Conservation (phyloP, 2,888 invertebrate species). For the Agrochola lota region DNA sequence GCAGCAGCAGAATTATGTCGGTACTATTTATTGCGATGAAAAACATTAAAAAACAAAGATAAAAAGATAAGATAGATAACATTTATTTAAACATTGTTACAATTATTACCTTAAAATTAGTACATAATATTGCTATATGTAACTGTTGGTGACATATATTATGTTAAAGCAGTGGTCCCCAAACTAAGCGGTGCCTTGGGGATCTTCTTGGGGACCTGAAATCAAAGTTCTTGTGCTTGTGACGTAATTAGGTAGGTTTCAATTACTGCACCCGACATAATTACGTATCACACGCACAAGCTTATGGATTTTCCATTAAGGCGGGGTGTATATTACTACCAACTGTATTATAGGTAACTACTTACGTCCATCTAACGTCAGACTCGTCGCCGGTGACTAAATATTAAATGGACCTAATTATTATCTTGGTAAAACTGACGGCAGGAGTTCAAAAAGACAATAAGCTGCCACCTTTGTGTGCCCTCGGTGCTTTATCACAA, state of each 20-base stretch:
- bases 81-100: too few species aligned
- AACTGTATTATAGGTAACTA: not conserved
- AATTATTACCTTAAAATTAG: too few species aligned
- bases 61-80: too few species aligned
- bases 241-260: not conserved
- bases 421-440: constrained; percentile 4
- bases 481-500: not conserved
- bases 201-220: too few species aligned
- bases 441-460: constrained; percentile 11
- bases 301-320: not conserved
- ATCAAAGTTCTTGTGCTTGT: too few species aligned
- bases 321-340: too few species aligned
- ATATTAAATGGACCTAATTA: constrained; percentile 6
- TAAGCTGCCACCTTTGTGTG: not conserved
- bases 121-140: too few species aligned
- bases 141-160: too few species aligned
- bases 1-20: not conserved
- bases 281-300: not conserved
- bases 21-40: not conserved
- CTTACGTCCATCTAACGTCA: not conserved
- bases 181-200: too few species aligned
- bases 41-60: too few species aligned
- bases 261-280: not conserved
- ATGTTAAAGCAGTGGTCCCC: too few species aligned
- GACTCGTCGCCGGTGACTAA: not conserved